Percentiles rank a stretch among this genome's conserved stretches.
Conservation (phyloP, 2,797 vertebrate species). For the Myotis pilosus region DNA sequence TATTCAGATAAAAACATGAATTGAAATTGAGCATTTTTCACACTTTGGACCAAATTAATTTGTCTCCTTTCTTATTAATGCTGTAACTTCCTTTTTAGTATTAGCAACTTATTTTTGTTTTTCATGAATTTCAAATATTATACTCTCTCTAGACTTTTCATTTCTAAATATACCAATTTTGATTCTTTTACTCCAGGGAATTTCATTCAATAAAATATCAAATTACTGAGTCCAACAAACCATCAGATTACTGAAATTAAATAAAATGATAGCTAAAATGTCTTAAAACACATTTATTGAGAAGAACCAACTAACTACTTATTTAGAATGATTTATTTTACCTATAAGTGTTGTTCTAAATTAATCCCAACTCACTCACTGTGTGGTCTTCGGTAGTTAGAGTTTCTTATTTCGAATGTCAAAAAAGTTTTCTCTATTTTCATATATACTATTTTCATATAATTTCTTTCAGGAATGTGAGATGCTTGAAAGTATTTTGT, state of each 20-base stretch:
- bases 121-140: constrained; percentile 24
- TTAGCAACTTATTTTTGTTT: not conserved
- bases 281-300: not conserved
- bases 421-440: not conserved
- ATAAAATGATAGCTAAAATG: not conserved
- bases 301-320: not conserved
- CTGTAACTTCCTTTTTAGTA: not conserved
- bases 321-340: not conserved
- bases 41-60: not conserved
- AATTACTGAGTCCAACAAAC: not conserved
- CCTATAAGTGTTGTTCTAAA: not conserved
- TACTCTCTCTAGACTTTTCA: not conserved
- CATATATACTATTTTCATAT: not conserved
- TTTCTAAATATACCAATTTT: constrained; percentile 7
- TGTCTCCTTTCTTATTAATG: not conserved
- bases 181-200: not conserved
- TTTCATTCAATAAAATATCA: constrained; percentile 14
- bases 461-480: not conserved
- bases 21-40: not conserved
- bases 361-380: not conserved
- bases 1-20: not conserved
- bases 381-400: not conserved
- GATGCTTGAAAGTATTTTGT: not conserved
- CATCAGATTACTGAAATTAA: not conserved
- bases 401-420: not conserved